Evolutionary conservation across 2,888 invertebrate species (phyloP).

Genomic region (Pardosa pseudoannulata): DNA sequence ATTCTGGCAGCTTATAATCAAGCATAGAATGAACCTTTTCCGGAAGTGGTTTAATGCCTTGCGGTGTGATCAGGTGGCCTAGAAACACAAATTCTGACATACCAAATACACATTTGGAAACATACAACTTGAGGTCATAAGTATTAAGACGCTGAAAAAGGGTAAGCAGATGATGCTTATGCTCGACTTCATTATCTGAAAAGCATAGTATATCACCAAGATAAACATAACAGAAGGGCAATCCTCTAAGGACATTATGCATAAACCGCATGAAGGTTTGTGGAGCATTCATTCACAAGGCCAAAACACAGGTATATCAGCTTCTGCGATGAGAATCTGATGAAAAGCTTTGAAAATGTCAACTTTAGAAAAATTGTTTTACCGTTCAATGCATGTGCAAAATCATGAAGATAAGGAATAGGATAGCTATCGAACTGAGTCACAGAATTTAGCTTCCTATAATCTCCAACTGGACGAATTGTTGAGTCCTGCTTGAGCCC

Average conservation of each 20-base stretch:
- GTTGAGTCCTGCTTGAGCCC: not conserved
- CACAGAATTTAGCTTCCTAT: constrained; percentile 76
- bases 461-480: constrained; percentile 76
- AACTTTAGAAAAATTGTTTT: too few species aligned
- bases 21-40: too few species aligned
- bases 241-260: constrained; percentile 16
- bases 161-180: too few species aligned
- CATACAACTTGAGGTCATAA: not conserved
- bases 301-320: constrained; percentile 76
- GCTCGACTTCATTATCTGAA: too few species aligned
- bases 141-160: too few species aligned
- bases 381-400: constrained; percentile 74
- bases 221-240: constrained; percentile 74
- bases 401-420: constrained; percentile 77
- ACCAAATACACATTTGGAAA: not conserved
- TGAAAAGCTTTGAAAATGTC: constrained; percentile 74
- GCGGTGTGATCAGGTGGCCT: not conserved
- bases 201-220: constrained; percentile 75
- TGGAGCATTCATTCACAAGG: constrained; percentile 77
- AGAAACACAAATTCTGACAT: not conserved
- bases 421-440: constrained; percentile 77
- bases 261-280: constrained; percentile 77
- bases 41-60: not conserved
- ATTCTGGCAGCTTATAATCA: not conserved
- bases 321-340: not conserved